Evolutionary conservation across 2,113 vertebrate genomes (phyloP).

Genomic region (Todiramphus saurophagus): DNA sequence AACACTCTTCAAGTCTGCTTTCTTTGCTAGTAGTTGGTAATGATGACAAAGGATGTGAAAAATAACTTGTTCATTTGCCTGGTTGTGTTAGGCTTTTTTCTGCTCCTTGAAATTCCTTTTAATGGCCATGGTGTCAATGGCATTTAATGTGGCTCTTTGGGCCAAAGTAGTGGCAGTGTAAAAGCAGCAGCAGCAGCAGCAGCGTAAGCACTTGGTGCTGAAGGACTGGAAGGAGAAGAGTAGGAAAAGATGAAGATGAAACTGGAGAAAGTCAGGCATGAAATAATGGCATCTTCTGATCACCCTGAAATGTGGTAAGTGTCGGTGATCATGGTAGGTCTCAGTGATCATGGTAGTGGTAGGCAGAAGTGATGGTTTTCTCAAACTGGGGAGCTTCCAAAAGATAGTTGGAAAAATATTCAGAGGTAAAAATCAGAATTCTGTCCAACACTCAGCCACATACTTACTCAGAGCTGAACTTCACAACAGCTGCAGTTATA

Average conservation of each 20-base stretch:
- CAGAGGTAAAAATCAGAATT: constrained; percentile 6
- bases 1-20: not conserved
- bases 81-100: not conserved
- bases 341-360: not conserved
- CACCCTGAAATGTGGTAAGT: not conserved
- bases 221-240: not conserved
- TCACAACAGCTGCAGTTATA: constrained; percentile 12
- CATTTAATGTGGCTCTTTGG: not conserved
- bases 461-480: constrained; percentile 12
- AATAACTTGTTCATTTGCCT: not conserved
- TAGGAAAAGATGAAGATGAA: not conserved
- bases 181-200: not conserved
- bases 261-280: not conserved
- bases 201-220: not conserved
- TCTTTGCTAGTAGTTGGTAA: not conserved
- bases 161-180: not conserved
- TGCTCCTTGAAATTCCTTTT: not conserved
- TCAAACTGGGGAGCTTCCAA: not conserved
- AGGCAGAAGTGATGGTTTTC: not conserved
- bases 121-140: not conserved
- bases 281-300: not conserved
- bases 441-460: not conserved
- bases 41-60: not conserved
- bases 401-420: not conserved
- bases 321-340: not conserved